These are phyloP conservation scores for Vulpes lagopus DNA, from an alignment of 2,113 vertebrate species.

Conservation along the genomic window DNA sequence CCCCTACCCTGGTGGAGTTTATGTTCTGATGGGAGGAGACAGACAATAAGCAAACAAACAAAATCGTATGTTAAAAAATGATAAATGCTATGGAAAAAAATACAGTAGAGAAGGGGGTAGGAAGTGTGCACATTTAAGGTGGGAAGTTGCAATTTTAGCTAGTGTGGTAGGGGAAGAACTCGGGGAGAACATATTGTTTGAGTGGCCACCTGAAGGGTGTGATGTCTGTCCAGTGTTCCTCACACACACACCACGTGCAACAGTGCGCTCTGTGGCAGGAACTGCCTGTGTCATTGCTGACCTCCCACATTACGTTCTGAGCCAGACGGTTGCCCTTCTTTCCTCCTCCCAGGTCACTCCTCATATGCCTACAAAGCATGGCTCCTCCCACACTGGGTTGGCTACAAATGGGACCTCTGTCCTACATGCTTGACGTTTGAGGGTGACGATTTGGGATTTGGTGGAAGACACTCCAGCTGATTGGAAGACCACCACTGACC, in stretches of 20 bases:
- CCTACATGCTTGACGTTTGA: neutral
- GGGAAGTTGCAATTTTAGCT: neutral
- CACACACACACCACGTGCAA: fast-evolving
- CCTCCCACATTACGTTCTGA: neutral
- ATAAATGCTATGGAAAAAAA: neutral
- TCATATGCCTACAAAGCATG: neutral
- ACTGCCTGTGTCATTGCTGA: neutral
- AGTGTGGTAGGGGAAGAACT: neutral
- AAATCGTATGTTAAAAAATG: neutral
- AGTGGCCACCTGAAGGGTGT: neutral
- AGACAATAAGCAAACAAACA: neutral
- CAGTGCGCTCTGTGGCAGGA: fast-evolving
- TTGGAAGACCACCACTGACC: neutral
- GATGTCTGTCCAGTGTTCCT: neutral
- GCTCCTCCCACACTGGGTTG: neutral
- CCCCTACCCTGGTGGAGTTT: too few relatives aligned
- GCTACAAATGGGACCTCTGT: neutral
- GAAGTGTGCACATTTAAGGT: fast-evolving
- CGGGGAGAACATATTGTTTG: neutral
- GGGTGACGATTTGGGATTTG: neutral
- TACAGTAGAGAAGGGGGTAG: neutral
- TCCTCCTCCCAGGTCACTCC: neutral
- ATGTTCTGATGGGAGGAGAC: neutral
- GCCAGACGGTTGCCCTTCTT: too few relatives aligned
- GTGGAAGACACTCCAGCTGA: neutral